Evolutionary conservation across 1,140 invertebrate genomes (phyloP), one percentile per base, ranked within the genome.

Genomic region (Drosophila neocordata): DNA sequence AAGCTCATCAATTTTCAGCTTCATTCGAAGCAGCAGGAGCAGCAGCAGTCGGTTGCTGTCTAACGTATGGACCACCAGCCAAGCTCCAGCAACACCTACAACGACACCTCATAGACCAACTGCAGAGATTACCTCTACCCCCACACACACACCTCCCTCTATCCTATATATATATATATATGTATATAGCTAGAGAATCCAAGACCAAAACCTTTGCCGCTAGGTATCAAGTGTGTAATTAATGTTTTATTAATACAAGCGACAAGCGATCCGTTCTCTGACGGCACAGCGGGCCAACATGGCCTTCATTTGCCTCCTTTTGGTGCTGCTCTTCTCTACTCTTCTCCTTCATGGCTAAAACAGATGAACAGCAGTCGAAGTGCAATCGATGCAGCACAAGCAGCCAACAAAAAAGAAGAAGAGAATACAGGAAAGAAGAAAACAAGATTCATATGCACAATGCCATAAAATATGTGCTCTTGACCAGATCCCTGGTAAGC

Each of bases 171-270:
- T 31, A 31, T 31, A 24, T 24, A 24, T 24, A 24, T 24, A 24
- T 24, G 4, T 24, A 24, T 24, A 24, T 24, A 24, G 1, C 1
- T 9, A 5, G 1, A 7, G 20, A 56, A 35, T 37, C 24, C 37
- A 65, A 65, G 56, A 52, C 37, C 38, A 52, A 63, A 31, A 69
- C 48, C 67, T 75, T 66, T 65, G 76, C 63, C 27, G n/a, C 27
- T 13, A 66, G 76, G 79, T 89, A 89, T 89, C 85, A 84, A 89
- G 85, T 84, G 79, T 84, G 89, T 89, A 91, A 91, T 91, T 87
- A 91, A 91, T 91, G 89, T 89, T 89, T 90, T 90, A 91, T 91
- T 91, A 91, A 91, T 91, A 88, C 82, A 91, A 87, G 89, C 85
- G 89, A 91, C 89, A 91, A 91, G 82, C 89, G 89, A 91, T 91